A percentile compares a stretch with the other conserved stretches of the same genome.
These are phyloP conservation scores for Amorpha juglandis DNA, from an alignment of 2,888 invertebrate species.

Conservation along the genomic window DNA sequence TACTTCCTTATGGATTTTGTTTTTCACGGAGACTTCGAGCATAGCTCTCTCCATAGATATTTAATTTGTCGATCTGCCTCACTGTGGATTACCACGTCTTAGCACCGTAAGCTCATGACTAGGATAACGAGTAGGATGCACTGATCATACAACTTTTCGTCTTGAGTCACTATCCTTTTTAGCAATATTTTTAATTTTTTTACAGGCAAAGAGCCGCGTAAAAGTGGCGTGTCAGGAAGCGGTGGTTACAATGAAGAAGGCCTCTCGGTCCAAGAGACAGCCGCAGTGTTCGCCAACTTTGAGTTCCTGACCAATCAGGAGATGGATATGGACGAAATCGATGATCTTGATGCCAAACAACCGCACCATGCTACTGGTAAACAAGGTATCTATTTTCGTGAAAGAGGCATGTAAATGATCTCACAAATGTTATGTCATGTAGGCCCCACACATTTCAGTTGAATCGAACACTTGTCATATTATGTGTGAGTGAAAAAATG, in stretches of 20 bases:
- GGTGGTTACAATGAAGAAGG: constrained; percentile 75
- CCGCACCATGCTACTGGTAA: constrained; percentile 70
- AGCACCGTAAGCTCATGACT: too few species aligned
- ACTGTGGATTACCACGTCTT: too few species aligned
- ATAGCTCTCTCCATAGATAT: too few species aligned
- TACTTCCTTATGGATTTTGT: too few species aligned
- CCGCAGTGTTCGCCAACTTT: constrained; percentile 97
- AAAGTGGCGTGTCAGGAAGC: constrained; percentile 61
- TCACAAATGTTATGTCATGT: neutral
- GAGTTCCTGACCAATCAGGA: constrained; percentile 95
- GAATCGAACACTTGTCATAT: too few species aligned
- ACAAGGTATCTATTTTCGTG: constrained; percentile 56
- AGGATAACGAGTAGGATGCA: too few species aligned
- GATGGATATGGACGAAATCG: constrained; percentile 96
- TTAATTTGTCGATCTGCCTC: too few species aligned
- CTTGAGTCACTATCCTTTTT: neutral
- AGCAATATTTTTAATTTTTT: neutral
- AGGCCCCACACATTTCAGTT: neutral
- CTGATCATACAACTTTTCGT: too few species aligned
- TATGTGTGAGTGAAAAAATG: too few species aligned
- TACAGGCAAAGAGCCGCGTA: constrained; percentile 65
- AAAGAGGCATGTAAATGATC: constrained; percentile 25
- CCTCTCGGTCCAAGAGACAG: constrained; percentile 86
- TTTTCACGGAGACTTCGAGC: too few species aligned
- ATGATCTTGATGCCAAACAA: constrained; percentile 88